Evolutionary conservation across 1,140 invertebrate species (phyloP), one percentile per base, ranked within the genome.

Genomic region (Drosophila nigromelanica): DNA sequence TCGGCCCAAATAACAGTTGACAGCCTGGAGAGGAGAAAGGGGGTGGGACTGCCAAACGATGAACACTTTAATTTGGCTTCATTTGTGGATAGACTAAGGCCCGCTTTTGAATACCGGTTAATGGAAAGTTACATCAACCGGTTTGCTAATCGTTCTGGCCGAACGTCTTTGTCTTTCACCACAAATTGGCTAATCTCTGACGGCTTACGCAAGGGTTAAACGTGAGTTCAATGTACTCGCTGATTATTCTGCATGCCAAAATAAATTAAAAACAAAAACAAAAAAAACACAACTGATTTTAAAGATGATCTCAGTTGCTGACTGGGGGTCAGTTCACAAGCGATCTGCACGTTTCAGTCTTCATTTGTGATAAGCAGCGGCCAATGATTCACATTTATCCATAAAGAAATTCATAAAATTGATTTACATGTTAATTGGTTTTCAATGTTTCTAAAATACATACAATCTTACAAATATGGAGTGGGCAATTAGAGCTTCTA

Each of bases 101-200:
- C 14, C 39, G 56, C 27, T 55, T 68, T 62, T 54, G 30, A 37
- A 70, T 62, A 63, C 50, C 48, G 55, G 48, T 68, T 68, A 73
- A 73, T 73, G 70, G 48, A 73, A 73, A 73, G 67, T 70, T 61
- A 74, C 33, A 47, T 37, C 8, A 52, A 74, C 72, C 59, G 67
- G 72, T 74, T 74, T 62, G 45, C 59, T 74, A 74, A 74, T 71
- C 72, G 52, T 70, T 70, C 72, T 74, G 50, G 50, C 50, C 47
- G 45, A 14, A 24, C 30, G 40, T 73, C 48, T 68, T 60, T 59
- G 50, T 70, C 61, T 72, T 51, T 59, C 47, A 40, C 55, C 40
- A 39, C 47, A 60, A 73, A 68, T 67, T 67, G 69, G 69, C 40
- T 72, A 72, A 72, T 67, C 72, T 74, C 30, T 45, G 24, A 8